Base-by-base conservation (phyloP, 1,140 invertebrate genomes). In the Atta colombica region DNA sequence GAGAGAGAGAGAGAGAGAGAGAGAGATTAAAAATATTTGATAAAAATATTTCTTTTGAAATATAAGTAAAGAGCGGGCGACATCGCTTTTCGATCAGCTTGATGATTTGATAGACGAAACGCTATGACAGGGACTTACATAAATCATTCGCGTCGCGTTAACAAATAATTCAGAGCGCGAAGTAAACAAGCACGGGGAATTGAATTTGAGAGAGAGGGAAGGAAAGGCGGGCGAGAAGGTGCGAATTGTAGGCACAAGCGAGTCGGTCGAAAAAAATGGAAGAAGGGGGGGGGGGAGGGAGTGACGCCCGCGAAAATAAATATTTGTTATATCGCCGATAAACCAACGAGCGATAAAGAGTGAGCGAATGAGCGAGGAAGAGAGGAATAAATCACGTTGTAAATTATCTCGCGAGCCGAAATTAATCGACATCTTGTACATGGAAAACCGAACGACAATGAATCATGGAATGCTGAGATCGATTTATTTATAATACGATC, bases 361-460 rank as follows among this genome's bases (percentile, higher is more conserved):
- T 45, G 35, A 21, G 68, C 39, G 65, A 58, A 45, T 2, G 61
- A 31, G 45, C 0, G 61, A 60, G 16, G 55, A 25, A 45, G 35
- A 71, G 63, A 39, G 25, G 31, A 55, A 74, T 25, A 51, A n/a
- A 61, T 75, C 55, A 55, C 39, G 80, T 18, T 84, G 69, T 84
- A 84, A 84, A 84, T 84, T 84, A 84, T 75, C 39, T 84, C 28
- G 58, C 69, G 45, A 74, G 28, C 45, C 55, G 69, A 84, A 84
- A 84, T 84, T 84, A 84, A 75, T 84, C 80, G 80, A 84, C 80
- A 81, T 35, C 35, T 81, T 81, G 78, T 72, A 81, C 66, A 75
- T 21, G 39, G 69, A 5, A 84, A 60, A 84, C 80, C 69, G 18
- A 84, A 35, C 55, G 55, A 84, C 28, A 28, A 14, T 84, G 80